phyloP scores from a whole-genome alignment of 2,888 invertebrate genomes.

The Euspilapteryx auroguttella region DNA sequence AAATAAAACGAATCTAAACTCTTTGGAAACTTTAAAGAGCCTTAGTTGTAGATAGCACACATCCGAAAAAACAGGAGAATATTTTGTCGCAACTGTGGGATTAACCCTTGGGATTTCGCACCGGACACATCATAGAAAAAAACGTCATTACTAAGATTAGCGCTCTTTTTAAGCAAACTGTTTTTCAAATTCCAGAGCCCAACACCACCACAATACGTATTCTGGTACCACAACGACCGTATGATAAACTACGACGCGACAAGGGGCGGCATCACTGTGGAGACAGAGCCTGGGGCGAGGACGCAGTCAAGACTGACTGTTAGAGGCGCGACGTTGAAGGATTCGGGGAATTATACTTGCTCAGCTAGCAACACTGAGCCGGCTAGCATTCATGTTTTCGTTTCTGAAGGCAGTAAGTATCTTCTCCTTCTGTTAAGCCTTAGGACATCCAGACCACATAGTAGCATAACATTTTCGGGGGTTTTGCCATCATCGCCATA shows the following conservation, averaged over 20 bases:
- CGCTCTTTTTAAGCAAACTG: too few relatives aligned
- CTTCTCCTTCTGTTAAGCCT: neutral
- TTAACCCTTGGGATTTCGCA: too few relatives aligned
- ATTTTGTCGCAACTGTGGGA: too few relatives aligned
- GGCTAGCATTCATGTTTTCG: conserved; percentile 86
- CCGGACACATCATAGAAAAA: too few relatives aligned
- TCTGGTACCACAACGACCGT: conserved; percentile 94
- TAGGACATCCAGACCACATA: neutral
- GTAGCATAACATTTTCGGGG: too few relatives aligned
- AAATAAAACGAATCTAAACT: too few relatives aligned
- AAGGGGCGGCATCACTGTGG: conserved; percentile 78
- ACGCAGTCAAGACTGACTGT: conserved; percentile 87
- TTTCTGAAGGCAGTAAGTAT: conserved; percentile 77
- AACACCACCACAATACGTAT: conserved; percentile 90
- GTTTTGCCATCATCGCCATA: too few relatives aligned
- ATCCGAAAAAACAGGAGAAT: too few relatives aligned
- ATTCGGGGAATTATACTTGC: conserved; percentile 91
- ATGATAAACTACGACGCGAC: conserved; percentile 93
- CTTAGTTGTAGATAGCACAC: too few relatives aligned
- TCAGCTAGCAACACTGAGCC: conserved; percentile 89
- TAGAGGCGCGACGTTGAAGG: conserved; percentile 80
- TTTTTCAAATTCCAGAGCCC: conserved; percentile 85
- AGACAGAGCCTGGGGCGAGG: conserved; percentile 82
- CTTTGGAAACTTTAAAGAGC: too few relatives aligned
- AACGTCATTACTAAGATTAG: too few relatives aligned